Percentiles rank a stretch among this genome's conserved stretches.
phyloP scores from a whole-genome alignment of 2,888 invertebrate genomes.

The Parascotia fuliginaria region DNA sequence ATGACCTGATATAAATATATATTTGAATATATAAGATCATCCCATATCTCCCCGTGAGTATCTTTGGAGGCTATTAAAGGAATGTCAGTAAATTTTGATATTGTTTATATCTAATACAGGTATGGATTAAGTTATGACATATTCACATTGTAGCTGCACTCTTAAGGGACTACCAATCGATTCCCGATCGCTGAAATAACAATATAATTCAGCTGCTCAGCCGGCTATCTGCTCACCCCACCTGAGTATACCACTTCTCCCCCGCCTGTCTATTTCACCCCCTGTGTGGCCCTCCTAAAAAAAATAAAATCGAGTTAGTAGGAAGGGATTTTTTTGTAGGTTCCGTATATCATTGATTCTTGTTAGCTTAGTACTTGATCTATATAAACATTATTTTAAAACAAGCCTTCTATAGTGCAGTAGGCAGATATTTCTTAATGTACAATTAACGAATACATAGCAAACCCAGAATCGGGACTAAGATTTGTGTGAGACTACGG shows the following conservation, averaged over 20 bases:
- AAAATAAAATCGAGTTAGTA: constrained; percentile 27
- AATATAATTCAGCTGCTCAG: constrained; percentile 48
- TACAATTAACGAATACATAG: no score
- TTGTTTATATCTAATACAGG: background rate
- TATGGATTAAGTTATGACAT: constrained; percentile 5
- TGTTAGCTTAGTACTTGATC: background rate
- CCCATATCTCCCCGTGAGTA: no score
- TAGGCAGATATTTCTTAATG: no score
- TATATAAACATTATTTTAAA: background rate
- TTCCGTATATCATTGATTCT: constrained; percentile 6
- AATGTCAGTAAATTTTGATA: no score
- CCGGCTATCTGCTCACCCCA: constrained; percentile 44
- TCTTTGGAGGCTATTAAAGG: no score
- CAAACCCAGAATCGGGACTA: no score
- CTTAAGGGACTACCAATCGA: constrained; percentile 35
- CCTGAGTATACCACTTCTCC: constrained; percentile 26
- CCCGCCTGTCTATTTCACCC: constrained; percentile 8
- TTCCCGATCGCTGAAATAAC: constrained; percentile 46
- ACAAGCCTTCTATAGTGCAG: no score
- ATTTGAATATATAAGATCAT: no score
- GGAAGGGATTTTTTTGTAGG: constrained; percentile 8
- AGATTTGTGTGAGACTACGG: no score
- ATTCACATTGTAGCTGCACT: constrained; percentile 21
- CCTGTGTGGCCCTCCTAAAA: constrained; percentile 27
- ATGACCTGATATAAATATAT: no score